Evolutionary conservation across 2,797 vertebrate genomes (phyloP).

Genomic region (Pipistrellus pygmaeus): DNA sequence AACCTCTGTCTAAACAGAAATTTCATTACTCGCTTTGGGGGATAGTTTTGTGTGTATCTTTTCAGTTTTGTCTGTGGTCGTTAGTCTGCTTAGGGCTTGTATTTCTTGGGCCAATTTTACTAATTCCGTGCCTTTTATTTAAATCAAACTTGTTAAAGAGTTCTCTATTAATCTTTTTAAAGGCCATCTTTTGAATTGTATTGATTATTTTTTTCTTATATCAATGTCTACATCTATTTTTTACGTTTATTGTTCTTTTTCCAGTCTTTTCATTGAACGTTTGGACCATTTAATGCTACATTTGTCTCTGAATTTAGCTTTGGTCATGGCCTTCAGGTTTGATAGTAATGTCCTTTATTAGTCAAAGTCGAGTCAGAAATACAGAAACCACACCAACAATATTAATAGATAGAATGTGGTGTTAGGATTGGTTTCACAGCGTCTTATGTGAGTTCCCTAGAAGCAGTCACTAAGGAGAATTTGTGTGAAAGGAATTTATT

Average conservation of each 20-base stretch:
- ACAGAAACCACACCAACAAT: neutral
- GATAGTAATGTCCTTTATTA: neutral
- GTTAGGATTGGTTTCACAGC: neutral
- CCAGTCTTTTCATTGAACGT: slow-evolving; percentile 51
- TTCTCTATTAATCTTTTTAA: slow-evolving; percentile 47
- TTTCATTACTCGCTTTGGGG: neutral
- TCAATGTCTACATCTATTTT: neutral
- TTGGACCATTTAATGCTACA: neutral
- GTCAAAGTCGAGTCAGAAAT: slow-evolving; percentile 20
- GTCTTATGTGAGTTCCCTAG: neutral
- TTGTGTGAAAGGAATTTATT: neutral
- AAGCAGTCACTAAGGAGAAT: neutral
- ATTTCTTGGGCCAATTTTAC: neutral
- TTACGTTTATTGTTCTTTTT: slow-evolving; percentile 15
- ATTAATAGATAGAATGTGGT: neutral
- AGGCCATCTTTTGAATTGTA: neutral
- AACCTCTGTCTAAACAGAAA: neutral
- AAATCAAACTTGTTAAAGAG: neutral
- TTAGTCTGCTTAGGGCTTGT: slow-evolving; percentile 11
- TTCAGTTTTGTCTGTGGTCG: neutral
- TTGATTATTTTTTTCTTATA: slow-evolving; percentile 2
- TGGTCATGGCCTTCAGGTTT: slow-evolving; percentile 38
- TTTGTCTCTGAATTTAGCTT: slow-evolving; percentile 49
- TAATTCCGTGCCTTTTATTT: neutral
- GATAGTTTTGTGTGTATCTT: neutral